These are phyloP conservation scores for Lasioglossum lativentre DNA, from an alignment of 2,888 invertebrate genomes.

Conservation along the genomic window DNA sequence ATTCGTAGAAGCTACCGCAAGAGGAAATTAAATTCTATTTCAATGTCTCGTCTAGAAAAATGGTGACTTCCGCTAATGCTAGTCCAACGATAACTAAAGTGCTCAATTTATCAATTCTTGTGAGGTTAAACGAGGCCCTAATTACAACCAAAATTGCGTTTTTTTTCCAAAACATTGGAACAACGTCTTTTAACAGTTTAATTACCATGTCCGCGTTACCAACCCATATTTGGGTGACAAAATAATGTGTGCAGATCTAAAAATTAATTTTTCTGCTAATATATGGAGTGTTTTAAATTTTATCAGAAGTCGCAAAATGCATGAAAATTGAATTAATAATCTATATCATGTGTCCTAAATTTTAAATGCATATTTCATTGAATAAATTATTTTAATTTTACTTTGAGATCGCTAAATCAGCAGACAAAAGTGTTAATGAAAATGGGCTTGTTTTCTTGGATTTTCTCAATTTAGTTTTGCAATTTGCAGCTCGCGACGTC, in stretches of 20 bases:
- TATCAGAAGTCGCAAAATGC: not conserved
- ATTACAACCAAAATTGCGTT: not conserved
- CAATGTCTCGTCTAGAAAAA: not conserved
- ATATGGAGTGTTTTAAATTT: not conserved
- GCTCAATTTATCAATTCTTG: constrained; percentile 12
- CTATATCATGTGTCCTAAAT: not conserved
- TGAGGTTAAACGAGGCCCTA: not conserved
- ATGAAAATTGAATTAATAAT: not conserved
- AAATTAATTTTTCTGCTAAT: not conserved
- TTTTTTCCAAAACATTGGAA: not conserved
- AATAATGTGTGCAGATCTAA: not conserved
- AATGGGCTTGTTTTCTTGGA: not conserved
- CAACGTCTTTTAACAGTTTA: not conserved
- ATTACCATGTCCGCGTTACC: not conserved
- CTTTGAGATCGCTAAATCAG: not conserved
- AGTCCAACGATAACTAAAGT: not conserved
- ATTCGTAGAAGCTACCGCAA: not conserved
- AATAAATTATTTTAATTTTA: not conserved
- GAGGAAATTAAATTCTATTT: not conserved
- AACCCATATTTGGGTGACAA: not conserved
- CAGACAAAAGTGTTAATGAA: not conserved
- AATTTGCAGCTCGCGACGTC: not conserved
- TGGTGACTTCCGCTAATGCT: not conserved
- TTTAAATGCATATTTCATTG: not conserved
- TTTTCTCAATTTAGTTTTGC: not conserved